Evolutionary conservation across 2,888 invertebrate genomes (phyloP), one percentile per base, ranked within the genome.

Genomic region (Dryococelus australis): DNA sequence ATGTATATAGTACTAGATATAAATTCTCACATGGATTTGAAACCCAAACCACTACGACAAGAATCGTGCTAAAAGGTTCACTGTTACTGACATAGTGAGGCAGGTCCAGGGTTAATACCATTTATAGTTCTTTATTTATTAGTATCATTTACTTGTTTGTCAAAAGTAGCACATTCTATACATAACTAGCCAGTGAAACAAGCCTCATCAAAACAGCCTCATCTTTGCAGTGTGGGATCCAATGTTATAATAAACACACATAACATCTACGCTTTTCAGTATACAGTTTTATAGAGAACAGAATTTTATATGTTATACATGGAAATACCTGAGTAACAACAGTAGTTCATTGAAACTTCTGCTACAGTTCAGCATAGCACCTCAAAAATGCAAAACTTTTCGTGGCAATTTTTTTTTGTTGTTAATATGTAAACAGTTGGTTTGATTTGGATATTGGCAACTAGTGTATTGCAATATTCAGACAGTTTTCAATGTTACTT

Each of bases 21-120:
- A 83, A 65, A 83, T 83, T 28, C 43, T 83, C 83, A 83, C 83
- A 83, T 43, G 43, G 83, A 83, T 43, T 83, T 43, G 16, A 43
- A 83, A 83, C 83, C 83, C 83, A 83, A 83, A 83, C 83, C 83
- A 83, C 83, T 83, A 83, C 65, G 65, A 65, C 24, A 65, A 65
- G 65, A 65, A 24, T 65, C 24, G 65, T 65, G 65, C 65, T 65
- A 65, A 65, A 65, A 65, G 65, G 20, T 65, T 65, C 65, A 65
- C 65, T 65, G 20, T n/a, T 65, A 65, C 65, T n/a, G 65, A 65
- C 65, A 65, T n/a, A 65, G 65, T 65, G 24, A n/a, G 65, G 65
- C 65, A n/a, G 65, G 65, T 65, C 16, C 65, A 65, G 65, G 65
- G 65, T 65, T 65, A 65, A 65, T 65, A 65, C n/a, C 6, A 16